Percentiles rank a stretch among this genome's conserved stretches.
These are phyloP conservation scores for Brachirus orientalis DNA, from an alignment of 2,113 vertebrate species.

Conservation along the genomic window DNA sequence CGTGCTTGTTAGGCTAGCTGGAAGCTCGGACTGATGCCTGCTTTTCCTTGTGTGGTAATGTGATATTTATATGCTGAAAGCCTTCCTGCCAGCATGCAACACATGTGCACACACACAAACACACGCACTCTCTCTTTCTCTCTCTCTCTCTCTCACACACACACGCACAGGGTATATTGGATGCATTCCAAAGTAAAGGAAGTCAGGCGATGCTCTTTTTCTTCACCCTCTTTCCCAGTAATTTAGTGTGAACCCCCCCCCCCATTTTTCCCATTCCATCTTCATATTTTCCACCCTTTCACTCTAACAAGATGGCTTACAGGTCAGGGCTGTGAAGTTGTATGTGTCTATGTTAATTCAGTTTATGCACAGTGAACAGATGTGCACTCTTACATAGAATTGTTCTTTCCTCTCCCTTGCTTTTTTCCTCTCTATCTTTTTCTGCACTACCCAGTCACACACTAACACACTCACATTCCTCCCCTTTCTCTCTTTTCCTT, in stretches of 20 bases:
- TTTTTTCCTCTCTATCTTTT: conserved; percentile 11
- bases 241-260: conserved; percentile 48
- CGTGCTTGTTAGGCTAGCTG: conserved; percentile 75
- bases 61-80: conserved; percentile 85
- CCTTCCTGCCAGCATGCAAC: conserved; percentile 74
- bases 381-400: conserved; percentile 20
- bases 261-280: conserved; percentile 29
- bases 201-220: conserved; percentile 66
- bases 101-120: conserved; percentile 56
- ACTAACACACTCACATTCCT: conserved; percentile 56
- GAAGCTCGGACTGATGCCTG: conserved; percentile 76
- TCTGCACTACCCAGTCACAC: conserved; percentile 45
- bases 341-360: conserved; percentile 51
- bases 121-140: conserved; percentile 34
- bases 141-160: conserved; percentile 45
- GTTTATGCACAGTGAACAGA: conserved; percentile 56
- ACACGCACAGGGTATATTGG: conserved; percentile 75
- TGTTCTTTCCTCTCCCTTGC: conserved; percentile 15
- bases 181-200: conserved; percentile 74
- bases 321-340: conserved; percentile 63
- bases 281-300: conserved; percentile 33
- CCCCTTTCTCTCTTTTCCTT: conserved; percentile 64
- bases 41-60: conserved; percentile 85
- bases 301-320: conserved; percentile 66
- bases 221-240: conserved; percentile 29